These are phyloP conservation scores for Micronycteris hirsuta DNA, from an alignment of 2,113 vertebrate genomes.

Conservation along the genomic window DNA sequence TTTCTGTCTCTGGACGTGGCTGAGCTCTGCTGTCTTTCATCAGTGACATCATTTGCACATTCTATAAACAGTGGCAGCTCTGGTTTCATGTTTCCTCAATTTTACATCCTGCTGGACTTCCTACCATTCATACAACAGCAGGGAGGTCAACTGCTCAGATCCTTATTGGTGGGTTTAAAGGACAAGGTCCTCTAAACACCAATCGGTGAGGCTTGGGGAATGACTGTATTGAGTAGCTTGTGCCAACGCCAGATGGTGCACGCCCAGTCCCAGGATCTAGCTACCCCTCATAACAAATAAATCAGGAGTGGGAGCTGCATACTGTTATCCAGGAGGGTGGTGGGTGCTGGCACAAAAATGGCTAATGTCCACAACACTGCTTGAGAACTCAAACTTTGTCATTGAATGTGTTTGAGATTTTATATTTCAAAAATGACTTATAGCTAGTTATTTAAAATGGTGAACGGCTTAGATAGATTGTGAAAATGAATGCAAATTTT, in stretches of 20 bases:
- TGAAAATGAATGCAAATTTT: not conserved
- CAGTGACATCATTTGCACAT: not conserved
- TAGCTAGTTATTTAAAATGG: not conserved
- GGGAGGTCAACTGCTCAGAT: not conserved
- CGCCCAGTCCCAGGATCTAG: not conserved
- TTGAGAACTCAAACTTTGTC: not conserved
- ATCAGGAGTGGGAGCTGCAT: not conserved
- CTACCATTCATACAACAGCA: not conserved
- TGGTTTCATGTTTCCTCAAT: not conserved
- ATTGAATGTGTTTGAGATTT: not conserved
- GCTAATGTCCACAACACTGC: not conserved
- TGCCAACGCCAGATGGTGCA: not conserved
- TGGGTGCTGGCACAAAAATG: not conserved
- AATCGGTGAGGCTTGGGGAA: not conserved
- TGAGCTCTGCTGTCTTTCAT: not conserved
- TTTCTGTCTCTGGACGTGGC: not conserved
- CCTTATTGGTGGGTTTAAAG: not conserved
- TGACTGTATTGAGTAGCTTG: not conserved
- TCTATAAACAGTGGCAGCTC: not conserved
- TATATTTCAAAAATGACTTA: slow-evolving; percentile 22
- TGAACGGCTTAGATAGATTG: not conserved
- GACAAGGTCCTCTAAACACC: not conserved
- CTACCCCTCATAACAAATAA: not conserved
- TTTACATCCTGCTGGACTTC: not conserved
- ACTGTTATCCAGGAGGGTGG: not conserved